Evolutionary conservation across 2,797 vertebrate genomes (phyloP), one percentile per base, ranked within the genome.

Genomic region (Channa striata): DNA sequence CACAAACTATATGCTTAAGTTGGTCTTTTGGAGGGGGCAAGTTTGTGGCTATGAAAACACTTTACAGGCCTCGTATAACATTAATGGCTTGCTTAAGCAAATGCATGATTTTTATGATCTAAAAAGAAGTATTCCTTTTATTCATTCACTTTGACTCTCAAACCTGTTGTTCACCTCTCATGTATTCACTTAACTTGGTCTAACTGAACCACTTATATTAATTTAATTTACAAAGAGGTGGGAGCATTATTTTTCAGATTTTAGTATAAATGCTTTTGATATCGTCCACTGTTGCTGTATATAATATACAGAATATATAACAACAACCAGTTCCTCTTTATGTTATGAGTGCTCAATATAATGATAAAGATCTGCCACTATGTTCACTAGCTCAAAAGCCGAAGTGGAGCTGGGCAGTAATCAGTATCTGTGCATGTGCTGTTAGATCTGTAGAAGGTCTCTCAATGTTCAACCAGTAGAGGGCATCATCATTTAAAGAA

Each of bases 201-300:
- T 34, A 66, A 16, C 1, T 2, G 9, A 8, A 8, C 14, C 14
- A 33, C 59, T 57, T 73, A n/a, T n/a, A n/a, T n/a, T n/a, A n/a
- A n/a, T n/a, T 53, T 90, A 59, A 89, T 91, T 91, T 58, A n/a
- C n/a, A 88, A 43, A 25, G 20, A 25, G 54, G 23, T 57, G 42
- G 75, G 36, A 12, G 12, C 40, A 72, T 84, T 1, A 75, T 70
- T 89, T 48, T 85, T 88, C 80, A 4, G 80, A 17, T 68, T 52
- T 47, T 47, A 51, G 62, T 39, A 37, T n/a, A 74, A n/a, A 59
- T 58, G 47, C 16, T 59, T 51, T 80, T 84, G 47, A 65, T 70
- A 65, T 85, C 70, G 40, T 81, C 63, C 52, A 68, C n/a, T 54
- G 36, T 59, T 70, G 43, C 25, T 30, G 25, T n/a, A n/a, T n/a